Conservation (phyloP, 2,888 invertebrate species). For the Melanophora roralis region DNA sequence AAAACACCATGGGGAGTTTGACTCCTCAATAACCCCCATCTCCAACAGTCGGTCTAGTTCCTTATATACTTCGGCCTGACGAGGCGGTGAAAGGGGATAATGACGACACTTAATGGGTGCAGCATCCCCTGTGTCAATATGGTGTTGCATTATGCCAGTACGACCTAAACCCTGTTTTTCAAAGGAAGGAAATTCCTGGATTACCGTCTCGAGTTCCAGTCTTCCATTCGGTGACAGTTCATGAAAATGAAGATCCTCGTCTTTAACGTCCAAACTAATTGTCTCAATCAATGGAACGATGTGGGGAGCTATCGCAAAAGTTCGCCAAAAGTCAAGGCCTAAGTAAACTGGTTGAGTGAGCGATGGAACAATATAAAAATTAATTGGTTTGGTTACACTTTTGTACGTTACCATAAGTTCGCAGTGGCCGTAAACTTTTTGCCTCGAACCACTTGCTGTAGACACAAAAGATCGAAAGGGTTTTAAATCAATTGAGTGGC, state of each 20-base stretch:
- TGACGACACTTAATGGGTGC: not conserved
- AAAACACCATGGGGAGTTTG: not conserved
- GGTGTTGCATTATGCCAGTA: not conserved
- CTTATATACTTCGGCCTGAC: not conserved
- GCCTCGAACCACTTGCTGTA: slow-evolving; percentile 33
- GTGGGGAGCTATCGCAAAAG: slow-evolving; percentile 1
- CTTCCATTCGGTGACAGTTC: not conserved
- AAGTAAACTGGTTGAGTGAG: slow-evolving; percentile 23
- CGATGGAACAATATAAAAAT: slow-evolving; percentile 27
- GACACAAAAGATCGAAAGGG: slow-evolving; percentile 12
- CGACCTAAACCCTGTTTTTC: not conserved
- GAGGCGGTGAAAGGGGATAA: not conserved
- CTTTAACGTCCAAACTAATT: not conserved
- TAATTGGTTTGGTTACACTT: slow-evolving; percentile 1
- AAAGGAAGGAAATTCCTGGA: not conserved
- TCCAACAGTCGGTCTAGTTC: not conserved
- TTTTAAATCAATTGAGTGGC: not conserved
- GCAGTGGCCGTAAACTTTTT: slow-evolving; percentile 7
- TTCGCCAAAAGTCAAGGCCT: slow-evolving; percentile 13
- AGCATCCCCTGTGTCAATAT: not conserved
- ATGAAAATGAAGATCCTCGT: not conserved
- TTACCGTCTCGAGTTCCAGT: not conserved
- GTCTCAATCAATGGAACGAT: not conserved
- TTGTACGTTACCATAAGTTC: slow-evolving; percentile 18
- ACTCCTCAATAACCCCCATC: not conserved